Conservation (phyloP, 2,797 vertebrate genomes). For the Xiphophorus birchmanni region DNA sequence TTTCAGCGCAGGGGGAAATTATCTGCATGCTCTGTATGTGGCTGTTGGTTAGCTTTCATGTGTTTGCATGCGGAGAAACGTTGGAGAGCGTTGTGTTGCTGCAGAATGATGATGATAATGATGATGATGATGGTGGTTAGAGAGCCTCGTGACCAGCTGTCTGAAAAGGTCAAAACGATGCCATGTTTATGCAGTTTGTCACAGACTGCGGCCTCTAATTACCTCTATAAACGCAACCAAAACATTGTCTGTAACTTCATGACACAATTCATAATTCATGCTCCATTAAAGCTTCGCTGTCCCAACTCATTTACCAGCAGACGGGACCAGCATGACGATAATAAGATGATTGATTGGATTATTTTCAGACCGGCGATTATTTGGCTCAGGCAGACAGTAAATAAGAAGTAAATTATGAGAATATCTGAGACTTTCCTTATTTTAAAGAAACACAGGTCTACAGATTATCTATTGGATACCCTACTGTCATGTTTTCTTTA, state of each 20-base stretch:
- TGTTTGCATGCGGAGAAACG: conserved; percentile 11
- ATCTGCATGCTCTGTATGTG: conserved; percentile 34
- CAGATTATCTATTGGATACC: background rate
- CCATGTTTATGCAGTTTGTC: conserved; percentile 25
- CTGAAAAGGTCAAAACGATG: conserved; percentile 14
- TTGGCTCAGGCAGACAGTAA: conserved; percentile 17
- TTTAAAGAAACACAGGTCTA: background rate
- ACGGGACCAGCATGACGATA: conserved; percentile 24
- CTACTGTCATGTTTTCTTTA: too few relatives aligned
- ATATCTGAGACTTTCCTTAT: background rate
- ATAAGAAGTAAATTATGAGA: background rate
- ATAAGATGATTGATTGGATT: conserved; percentile 40
- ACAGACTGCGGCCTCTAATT: conserved; percentile 26
- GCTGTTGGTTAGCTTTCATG: conserved; percentile 1
- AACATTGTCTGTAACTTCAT: conserved; percentile 21
- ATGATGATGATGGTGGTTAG: conserved; percentile 8
- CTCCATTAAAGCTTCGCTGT: conserved; percentile 33
- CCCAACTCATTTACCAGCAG: conserved; percentile 35
- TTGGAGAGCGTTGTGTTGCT: conserved; percentile 2
- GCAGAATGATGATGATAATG: conserved; percentile 12
- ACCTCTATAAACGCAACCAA: conserved; percentile 22
- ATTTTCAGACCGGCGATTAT: conserved; percentile 16
- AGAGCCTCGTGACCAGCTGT: conserved; percentile 39
- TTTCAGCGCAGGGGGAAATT: conserved; percentile 12
- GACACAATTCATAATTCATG: conserved; percentile 37